Conservation (phyloP, 2,888 invertebrate species). For the Lasioglossum marginatum region DNA sequence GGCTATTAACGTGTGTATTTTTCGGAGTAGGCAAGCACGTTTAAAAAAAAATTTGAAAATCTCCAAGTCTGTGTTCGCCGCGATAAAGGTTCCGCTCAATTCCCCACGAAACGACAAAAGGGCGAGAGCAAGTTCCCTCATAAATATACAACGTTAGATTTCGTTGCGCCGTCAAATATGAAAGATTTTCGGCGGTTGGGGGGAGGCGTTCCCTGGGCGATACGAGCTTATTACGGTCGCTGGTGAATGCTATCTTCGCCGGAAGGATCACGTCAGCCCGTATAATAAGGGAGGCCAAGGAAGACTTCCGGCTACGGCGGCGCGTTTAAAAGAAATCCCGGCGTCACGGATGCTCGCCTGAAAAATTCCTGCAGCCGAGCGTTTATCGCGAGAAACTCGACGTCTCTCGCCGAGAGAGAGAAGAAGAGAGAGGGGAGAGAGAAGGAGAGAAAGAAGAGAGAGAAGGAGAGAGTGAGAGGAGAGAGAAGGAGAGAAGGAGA, state of each 20-base stretch:
- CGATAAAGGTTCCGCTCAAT: slow-evolving; percentile 12
- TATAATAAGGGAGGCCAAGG: slow-evolving; percentile 14
- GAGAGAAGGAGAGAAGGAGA: neutral
- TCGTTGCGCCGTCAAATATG: neutral
- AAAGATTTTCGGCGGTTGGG: neutral
- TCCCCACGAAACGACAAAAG: neutral
- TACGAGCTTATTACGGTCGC: slow-evolving; percentile 12
- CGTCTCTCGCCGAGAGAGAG: neutral
- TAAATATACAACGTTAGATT: slow-evolving; percentile 25
- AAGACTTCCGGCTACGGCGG: neutral
- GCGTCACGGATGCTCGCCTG: slow-evolving; percentile 28
- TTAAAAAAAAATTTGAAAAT: neutral
- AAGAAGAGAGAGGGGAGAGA: neutral
- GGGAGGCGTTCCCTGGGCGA: neutral
- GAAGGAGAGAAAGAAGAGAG: neutral
- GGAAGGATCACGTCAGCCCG: slow-evolving; percentile 6
- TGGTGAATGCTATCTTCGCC: neutral
- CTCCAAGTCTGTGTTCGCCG: slow-evolving; percentile 30
- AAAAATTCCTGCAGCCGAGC: slow-evolving; percentile 39
- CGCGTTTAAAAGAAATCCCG: slow-evolving; percentile 38
- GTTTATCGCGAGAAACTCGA: slow-evolving; percentile 36
- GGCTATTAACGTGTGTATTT: neutral
- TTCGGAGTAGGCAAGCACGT: neutral
- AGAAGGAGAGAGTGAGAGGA: neutral
- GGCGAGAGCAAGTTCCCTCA: neutral